Conservation (phyloP, 2,797 vertebrate species). For the Anabas testudineus region DNA sequence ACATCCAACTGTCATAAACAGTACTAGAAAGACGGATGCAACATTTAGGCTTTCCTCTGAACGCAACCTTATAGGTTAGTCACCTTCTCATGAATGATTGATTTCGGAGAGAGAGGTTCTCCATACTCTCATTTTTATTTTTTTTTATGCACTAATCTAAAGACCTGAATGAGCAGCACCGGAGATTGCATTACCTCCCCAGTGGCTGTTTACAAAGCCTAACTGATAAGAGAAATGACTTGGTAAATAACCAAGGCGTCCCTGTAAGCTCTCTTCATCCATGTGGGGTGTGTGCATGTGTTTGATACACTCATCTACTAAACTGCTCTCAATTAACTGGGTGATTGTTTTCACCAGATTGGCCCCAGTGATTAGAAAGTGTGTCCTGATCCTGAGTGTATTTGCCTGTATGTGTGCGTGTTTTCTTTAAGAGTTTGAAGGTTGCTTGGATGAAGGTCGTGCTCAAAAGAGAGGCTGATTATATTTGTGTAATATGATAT, state of each 20-base stretch:
- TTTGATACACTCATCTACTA: constrained; percentile 74
- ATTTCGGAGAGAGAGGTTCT: constrained; percentile 29
- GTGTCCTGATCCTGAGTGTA: constrained; percentile 43
- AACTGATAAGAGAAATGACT: constrained; percentile 83
- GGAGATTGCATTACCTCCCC: constrained; percentile 79
- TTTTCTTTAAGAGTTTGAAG: constrained; percentile 41
- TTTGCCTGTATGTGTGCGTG: constrained; percentile 24
- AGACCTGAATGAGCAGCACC: constrained; percentile 71
- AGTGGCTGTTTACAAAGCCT: constrained; percentile 82
- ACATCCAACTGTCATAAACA: constrained; percentile 36
- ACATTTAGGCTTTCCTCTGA: constrained; percentile 36
- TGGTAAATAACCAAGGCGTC: constrained; percentile 79
- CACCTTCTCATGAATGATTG: constrained; percentile 63
- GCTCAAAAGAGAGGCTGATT: constrained; percentile 63
- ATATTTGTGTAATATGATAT: constrained; percentile 51
- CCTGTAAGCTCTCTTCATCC: constrained; percentile 65
- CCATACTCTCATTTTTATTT: constrained; percentile 8
- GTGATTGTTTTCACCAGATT: constrained; percentile 82
- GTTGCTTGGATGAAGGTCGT: constrained; percentile 67
- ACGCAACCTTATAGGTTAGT: constrained; percentile 35
- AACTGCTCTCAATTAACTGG: constrained; percentile 84
- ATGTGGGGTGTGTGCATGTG: constrained; percentile 39
- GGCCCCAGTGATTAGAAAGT: constrained; percentile 75
- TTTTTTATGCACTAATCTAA: constrained; percentile 44
- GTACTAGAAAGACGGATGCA: constrained; percentile 16